Percentiles rank a stretch among this genome's conserved stretches.
Conservation (phyloP, 92 coral and sea anemone genomes). For the Porites lobata region DNA sequence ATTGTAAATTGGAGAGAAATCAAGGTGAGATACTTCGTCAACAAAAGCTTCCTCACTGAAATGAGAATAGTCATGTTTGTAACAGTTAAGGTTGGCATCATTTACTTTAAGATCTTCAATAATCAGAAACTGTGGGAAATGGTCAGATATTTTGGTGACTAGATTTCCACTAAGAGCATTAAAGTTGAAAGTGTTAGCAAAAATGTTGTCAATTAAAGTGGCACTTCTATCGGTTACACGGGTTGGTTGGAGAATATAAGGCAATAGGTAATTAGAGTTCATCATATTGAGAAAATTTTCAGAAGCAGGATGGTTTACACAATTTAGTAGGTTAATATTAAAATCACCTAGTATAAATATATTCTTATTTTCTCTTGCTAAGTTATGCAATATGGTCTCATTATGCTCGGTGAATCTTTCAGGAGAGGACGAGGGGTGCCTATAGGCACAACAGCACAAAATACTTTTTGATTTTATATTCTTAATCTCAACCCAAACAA, state of each 20-base stretch:
- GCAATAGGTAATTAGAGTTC: conserved; percentile 24
- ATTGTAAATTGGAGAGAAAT: conserved; percentile 24
- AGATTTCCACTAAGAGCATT: conserved; percentile 57
- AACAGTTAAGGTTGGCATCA: conserved; percentile 22
- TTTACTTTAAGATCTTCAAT: conserved; percentile 48
- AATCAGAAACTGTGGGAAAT: conserved; percentile 59
- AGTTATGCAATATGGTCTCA: no score
- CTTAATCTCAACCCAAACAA: conserved; percentile 43
- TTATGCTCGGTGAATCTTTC: conserved; percentile 1
- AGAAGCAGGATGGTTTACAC: conserved; percentile 22
- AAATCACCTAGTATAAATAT: conserved; percentile 28
- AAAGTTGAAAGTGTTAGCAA: conserved; percentile 16
- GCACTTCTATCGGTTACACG: no score
- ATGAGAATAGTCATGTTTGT: conserved; percentile 45
- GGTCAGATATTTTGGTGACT: conserved; percentile 47
- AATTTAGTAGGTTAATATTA: conserved; percentile 35
- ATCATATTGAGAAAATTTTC: conserved; percentile 27
- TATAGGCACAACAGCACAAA: not conserved
- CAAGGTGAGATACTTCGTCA: conserved; percentile 25
- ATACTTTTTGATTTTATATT: not conserved
- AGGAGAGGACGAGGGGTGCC: not conserved
- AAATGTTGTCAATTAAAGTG: no score
- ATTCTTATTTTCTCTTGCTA: no score
- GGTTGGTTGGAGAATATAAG: conserved; percentile 17
- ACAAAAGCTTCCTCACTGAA: conserved; percentile 30